Evolutionary conservation across 1,140 invertebrate species (phyloP).

Genomic region (Diorhabda sublineata): DNA sequence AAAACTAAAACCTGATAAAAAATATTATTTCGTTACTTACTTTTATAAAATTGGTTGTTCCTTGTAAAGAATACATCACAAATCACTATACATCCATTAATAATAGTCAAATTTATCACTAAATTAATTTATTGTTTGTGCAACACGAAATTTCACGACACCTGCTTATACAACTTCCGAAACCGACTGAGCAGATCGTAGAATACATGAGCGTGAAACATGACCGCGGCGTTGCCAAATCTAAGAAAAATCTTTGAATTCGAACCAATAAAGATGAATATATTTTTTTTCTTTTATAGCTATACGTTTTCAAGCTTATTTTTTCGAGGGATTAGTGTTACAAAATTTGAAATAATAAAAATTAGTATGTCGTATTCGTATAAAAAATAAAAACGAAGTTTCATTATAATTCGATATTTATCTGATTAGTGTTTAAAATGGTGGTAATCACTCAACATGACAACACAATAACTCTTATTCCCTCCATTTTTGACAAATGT

Average conservation of each 20-base stretch:
- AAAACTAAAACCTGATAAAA: neutral
- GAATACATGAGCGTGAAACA: neutral
- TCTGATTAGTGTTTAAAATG: no score
- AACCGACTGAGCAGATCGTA: neutral
- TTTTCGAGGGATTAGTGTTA: no score
- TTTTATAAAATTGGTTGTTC: slow-evolving; percentile 12
- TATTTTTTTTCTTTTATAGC: no score
- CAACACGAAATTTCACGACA: neutral
- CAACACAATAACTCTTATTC: no score
- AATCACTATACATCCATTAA: slow-evolving; percentile 12
- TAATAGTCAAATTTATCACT: neutral
- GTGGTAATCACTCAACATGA: no score
- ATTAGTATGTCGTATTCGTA: no score
- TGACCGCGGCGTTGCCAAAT: neutral
- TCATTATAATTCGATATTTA: no score
- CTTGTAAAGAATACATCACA: slow-evolving; percentile 15
- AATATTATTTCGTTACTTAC: slow-evolving; percentile 3
- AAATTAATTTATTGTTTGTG: neutral
- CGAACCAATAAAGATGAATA: no score
- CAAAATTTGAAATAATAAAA: no score
- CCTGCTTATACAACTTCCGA: neutral
- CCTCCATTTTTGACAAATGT: no score
- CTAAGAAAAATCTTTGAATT: neutral
- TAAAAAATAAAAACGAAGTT: no score
- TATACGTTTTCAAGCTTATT: no score